Conservation (phyloP, 2,797 vertebrate genomes). For the Labroides dimidiatus region DNA sequence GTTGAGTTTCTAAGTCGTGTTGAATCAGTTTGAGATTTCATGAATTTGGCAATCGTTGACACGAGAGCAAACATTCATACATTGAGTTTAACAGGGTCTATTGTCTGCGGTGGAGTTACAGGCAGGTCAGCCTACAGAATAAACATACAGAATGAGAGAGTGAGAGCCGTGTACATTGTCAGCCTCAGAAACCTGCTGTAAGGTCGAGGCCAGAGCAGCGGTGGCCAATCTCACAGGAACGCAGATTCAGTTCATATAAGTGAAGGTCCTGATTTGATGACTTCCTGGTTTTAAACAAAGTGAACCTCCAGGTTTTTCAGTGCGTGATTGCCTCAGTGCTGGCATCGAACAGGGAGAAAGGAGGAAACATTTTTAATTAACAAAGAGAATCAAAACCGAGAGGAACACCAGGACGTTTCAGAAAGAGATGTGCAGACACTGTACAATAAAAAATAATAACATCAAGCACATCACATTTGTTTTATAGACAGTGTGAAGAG, state of each 20-base stretch:
- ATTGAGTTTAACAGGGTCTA: slow-evolving; percentile 37
- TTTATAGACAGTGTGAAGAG: too few species aligned
- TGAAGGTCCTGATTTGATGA: slow-evolving; percentile 56
- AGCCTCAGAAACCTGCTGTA: slow-evolving; percentile 41
- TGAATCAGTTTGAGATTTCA: slow-evolving; percentile 68
- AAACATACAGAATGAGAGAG: slow-evolving; percentile 52
- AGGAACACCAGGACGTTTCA: neutral
- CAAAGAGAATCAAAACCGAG: neutral
- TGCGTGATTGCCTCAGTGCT: slow-evolving; percentile 45
- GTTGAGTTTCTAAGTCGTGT: slow-evolving; percentile 55
- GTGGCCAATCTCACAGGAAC: slow-evolving; percentile 62
- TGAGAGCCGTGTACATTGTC: slow-evolving; percentile 33
- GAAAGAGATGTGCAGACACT: neutral
- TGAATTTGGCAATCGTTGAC: slow-evolving; percentile 52
- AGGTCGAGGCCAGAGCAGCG: slow-evolving; percentile 66
- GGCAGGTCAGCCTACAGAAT: slow-evolving; percentile 44
- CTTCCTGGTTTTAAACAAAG: slow-evolving; percentile 59
- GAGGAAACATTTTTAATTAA: slow-evolving; percentile 23
- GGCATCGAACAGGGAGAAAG: slow-evolving; percentile 25
- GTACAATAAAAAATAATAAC: too few species aligned
- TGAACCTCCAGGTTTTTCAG: slow-evolving; percentile 39
- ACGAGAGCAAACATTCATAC: slow-evolving; percentile 52
- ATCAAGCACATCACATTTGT: too few species aligned
- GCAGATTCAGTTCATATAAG: slow-evolving; percentile 58
- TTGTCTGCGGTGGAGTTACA: slow-evolving; percentile 53